Evolutionary conservation across 2,888 invertebrate genomes (phyloP).

Genomic region (Leptinotarsa tumamoca): DNA sequence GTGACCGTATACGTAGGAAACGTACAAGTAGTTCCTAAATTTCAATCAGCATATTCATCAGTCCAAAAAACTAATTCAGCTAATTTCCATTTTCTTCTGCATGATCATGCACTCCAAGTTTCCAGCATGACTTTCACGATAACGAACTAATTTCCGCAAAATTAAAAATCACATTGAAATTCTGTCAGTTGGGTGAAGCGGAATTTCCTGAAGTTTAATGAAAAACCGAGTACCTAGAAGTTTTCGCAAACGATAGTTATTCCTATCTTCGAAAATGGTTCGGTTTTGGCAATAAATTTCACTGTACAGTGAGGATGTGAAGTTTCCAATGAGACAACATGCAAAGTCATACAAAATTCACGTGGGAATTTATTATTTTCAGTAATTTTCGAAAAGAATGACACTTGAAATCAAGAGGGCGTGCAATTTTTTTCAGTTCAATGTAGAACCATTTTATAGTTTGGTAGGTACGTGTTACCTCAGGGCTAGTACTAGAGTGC

Average conservation of each 20-base stretch:
- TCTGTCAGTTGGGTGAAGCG: neutral
- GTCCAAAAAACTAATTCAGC: neutral
- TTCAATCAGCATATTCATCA: constrained; percentile 1
- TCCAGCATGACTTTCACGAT: neutral
- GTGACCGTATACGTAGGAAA: neutral
- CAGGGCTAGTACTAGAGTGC: too few relatives aligned
- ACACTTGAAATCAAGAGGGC: too few relatives aligned
- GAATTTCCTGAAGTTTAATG: constrained; percentile 5
- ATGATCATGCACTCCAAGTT: neutral
- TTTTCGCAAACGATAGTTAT: neutral
- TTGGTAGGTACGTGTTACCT: too few relatives aligned
- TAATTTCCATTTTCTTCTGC: constrained; percentile 9
- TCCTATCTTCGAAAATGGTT: too few relatives aligned
- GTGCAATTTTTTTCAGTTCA: too few relatives aligned
- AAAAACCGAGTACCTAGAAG: neutral
- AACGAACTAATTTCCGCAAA: constrained; percentile 9
- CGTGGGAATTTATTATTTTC: too few relatives aligned
- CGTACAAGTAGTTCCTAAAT: neutral
- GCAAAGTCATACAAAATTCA: too few relatives aligned
- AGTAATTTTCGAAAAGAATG: too few relatives aligned
- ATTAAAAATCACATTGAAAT: neutral
- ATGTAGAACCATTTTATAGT: too few relatives aligned
- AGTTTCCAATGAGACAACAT: too few relatives aligned
- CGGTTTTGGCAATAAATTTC: too few relatives aligned
- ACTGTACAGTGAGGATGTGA: too few relatives aligned